Evolutionary conservation across 2,888 invertebrate genomes (phyloP).

Genomic region (Portevinia maculata): DNA sequence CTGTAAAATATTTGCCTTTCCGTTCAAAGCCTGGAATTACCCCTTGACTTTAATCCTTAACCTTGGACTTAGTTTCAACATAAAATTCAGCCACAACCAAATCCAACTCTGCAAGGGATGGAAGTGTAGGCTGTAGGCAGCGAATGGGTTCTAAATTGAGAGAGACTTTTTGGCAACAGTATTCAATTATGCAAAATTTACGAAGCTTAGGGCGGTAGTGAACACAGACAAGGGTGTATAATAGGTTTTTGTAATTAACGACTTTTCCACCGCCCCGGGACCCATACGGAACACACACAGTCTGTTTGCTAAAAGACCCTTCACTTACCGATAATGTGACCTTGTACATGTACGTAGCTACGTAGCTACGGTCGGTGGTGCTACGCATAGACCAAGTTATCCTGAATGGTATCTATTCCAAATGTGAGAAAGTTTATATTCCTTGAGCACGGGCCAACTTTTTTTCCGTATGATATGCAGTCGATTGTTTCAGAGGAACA

Average conservation of each 20-base stretch:
- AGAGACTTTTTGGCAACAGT: slow-evolving; percentile 32
- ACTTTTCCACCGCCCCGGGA: slow-evolving; percentile 11
- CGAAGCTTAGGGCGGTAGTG: slow-evolving; percentile 8
- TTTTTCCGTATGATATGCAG: slow-evolving; percentile 8
- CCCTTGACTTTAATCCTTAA: slow-evolving; percentile 15
- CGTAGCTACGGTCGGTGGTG: background rate
- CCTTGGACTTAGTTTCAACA: slow-evolving; percentile 33
- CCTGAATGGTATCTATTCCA: slow-evolving; percentile 10
- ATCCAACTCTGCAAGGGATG: slow-evolving; percentile 9
- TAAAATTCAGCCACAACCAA: slow-evolving; percentile 28
- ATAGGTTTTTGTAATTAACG: slow-evolving; percentile 54
- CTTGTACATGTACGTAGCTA: slow-evolving; percentile 19
- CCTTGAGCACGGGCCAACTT: slow-evolving; percentile 25
- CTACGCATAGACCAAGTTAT: slow-evolving; percentile 17
- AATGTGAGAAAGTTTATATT: slow-evolving; percentile 30
- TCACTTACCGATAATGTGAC: slow-evolving; percentile 17
- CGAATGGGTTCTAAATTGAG: slow-evolving; percentile 16
- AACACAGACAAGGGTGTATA: slow-evolving; percentile 23
- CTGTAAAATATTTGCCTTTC: slow-evolving; percentile 41
- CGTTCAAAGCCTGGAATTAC: slow-evolving; percentile 31
- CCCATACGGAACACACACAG: background rate
- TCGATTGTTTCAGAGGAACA: slow-evolving; percentile 15
- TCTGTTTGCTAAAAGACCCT: slow-evolving; percentile 26
- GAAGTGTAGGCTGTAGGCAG: slow-evolving; percentile 19
- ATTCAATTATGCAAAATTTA: slow-evolving; percentile 61